Evolutionary conservation across 2,113 vertebrate species (phyloP), one percentile per base, ranked within the genome.

Genomic region (Neodon shergylaensis): DNA sequence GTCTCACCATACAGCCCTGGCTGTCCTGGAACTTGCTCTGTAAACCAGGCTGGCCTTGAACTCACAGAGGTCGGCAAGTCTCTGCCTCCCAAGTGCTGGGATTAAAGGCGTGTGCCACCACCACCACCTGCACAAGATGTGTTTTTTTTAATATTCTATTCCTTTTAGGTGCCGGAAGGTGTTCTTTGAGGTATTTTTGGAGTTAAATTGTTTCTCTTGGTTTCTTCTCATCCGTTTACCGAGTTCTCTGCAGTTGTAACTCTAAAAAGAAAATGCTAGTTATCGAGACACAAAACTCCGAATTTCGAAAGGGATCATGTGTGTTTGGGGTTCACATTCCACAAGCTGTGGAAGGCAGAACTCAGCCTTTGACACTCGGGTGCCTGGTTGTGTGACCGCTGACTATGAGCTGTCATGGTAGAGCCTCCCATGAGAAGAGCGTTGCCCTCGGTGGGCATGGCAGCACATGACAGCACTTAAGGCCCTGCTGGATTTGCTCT

Each of bases 401-500:
- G 61, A 36, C 61, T 13, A 0, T 92, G 19, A 36, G 33, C 22
- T 39, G 44, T 65, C 49, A 28, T 1, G 3, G 17, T 1, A 8
- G 54, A 83, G n/a, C n/a, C 24, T 83, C n/a, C n/a, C 24, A 0
- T 1, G 36, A 14, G 36, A 26, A 14, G 36, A 26, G 8, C 13
- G 5, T 31, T 7, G 39, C 68, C 33, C 47, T 87, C 33, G 3
- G 77, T 54, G 2, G 76, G 6, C 49, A 31, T 52, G 66, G 11
- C 31, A 63, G 52, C 9, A 9, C 4, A 1, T 24, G 4, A 1
- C 4, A 44, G 0, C 22, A 22, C 39, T 52, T 28, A 39, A 9
- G 14, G 19, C 12, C 66, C 77, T 1, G 4, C 0, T 0, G 2
- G 3, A 0, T 1, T 0, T 12, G 39, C 36, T 63, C 84, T n/a